A percentile compares a stretch with the other conserved stretches of the same genome.
Evolutionary conservation across 2,888 invertebrate species (phyloP).

Genomic region (Heliconius cydno): DNA sequence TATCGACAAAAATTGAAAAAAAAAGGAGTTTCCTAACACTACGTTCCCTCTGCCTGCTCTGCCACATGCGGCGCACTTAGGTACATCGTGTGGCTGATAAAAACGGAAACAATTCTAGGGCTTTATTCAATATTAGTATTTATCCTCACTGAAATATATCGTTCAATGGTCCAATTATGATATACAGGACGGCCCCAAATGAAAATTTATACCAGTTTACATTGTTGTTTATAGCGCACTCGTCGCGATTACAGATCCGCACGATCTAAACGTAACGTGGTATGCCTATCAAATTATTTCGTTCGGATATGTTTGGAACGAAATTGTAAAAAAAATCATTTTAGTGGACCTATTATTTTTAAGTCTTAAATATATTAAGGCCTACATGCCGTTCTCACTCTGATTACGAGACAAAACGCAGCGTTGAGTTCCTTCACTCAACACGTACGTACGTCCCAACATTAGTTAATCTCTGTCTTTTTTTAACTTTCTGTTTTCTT

Average conservation of each 20-base stretch:
- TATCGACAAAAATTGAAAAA: too few species aligned
- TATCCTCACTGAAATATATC: constrained; percentile 18
- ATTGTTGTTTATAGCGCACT: constrained; percentile 64
- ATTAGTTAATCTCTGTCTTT: too few species aligned
- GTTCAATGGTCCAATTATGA: constrained; percentile 61
- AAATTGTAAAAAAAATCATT: background rate
- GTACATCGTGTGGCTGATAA: background rate
- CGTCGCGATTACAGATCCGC: constrained; percentile 38
- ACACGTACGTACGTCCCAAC: too few species aligned
- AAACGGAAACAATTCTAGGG: constrained; percentile 1
- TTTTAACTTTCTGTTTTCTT: too few species aligned
- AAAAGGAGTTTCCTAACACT: too few species aligned
- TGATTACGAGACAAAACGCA: too few species aligned
- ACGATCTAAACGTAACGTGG: constrained; percentile 26
- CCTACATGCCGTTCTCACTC: too few species aligned
- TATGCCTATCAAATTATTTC: constrained; percentile 31
- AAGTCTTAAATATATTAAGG: too few species aligned
- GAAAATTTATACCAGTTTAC: constrained; percentile 68
- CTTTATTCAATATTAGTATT: background rate
- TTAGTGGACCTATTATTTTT: too few species aligned
- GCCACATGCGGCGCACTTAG: too few species aligned
- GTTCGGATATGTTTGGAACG: background rate
- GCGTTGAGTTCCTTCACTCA: too few species aligned
- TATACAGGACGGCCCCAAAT: constrained; percentile 64
- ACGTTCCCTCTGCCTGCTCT: too few species aligned